Percentiles rank a stretch among this genome's conserved stretches.
phyloP scores from a whole-genome alignment of 2,888 invertebrate genomes.

The Calliopum simillimum region DNA sequence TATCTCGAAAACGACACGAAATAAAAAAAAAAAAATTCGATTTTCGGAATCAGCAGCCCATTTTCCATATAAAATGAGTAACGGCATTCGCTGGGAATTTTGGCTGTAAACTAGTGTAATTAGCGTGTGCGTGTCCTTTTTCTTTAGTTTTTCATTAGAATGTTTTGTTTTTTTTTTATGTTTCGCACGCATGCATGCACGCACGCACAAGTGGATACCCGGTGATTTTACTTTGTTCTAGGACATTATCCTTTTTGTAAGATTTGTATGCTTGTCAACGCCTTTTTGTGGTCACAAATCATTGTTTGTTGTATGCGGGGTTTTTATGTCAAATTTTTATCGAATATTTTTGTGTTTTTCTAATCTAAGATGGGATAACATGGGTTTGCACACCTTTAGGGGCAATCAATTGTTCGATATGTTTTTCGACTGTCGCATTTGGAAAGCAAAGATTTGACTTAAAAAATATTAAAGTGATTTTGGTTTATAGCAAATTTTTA shows the following conservation, averaged over 20 bases:
- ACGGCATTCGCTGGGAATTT: no score
- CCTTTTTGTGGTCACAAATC: constrained; percentile 46
- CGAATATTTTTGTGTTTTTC: constrained; percentile 1
- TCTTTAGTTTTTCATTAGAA: neutral
- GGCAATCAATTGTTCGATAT: no score
- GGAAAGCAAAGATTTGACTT: no score
- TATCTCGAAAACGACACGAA: no score
- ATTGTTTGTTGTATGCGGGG: neutral
- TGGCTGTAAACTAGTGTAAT: no score
- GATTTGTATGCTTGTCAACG: constrained; percentile 48
- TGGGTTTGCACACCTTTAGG: constrained; percentile 17
- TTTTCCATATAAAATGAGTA: no score
- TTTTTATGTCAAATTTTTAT: constrained; percentile 8
- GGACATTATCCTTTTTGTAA: constrained; percentile 35
- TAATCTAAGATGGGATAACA: constrained; percentile 4
- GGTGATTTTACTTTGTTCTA: constrained; percentile 22
- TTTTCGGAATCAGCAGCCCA: no score
- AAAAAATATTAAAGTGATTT: no score
- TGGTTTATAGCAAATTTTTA: no score
- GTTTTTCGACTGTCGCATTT: no score
- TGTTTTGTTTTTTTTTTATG: constrained; percentile 6
- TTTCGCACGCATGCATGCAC: constrained; percentile 31
- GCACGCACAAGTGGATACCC: constrained; percentile 34
- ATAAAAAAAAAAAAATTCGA: no score
- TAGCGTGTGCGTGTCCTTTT: constrained; percentile 29